Percentiles rank a stretch among this genome's conserved stretches.
These are phyloP conservation scores for Coremacera marginata DNA, from an alignment of 2,888 invertebrate genomes.

Conservation along the genomic window DNA sequence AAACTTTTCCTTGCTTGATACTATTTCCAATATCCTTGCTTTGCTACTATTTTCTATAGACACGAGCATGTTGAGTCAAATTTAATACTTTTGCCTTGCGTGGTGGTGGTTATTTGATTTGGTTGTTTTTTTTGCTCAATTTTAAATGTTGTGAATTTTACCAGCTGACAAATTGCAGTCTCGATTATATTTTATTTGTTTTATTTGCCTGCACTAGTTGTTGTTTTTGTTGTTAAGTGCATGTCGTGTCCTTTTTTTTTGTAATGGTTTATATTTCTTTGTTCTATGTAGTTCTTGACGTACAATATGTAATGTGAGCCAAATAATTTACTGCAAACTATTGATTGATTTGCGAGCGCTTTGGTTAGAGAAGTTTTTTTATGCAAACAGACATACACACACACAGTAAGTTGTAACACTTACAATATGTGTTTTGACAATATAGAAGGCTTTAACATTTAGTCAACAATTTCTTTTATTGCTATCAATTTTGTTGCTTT, in stretches of 20 bases:
- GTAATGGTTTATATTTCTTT: neutral
- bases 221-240: neutral
- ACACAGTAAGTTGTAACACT: no score
- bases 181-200: neutral
- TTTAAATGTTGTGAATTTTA: slow-evolving; percentile 9
- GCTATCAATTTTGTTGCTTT: no score
- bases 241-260: neutral
- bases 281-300: neutral
- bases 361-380: no score
- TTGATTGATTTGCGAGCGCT: neutral
- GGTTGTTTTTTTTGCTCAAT: neutral
- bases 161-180: slow-evolving; percentile 15
- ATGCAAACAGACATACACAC: no score
- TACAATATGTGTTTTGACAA: no score
- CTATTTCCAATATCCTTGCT: no score
- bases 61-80: neutral
- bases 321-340: neutral
- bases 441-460: neutral
- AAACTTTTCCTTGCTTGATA: no score
- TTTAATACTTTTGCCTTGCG: neutral
- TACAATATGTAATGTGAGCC: neutral
- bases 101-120: neutral
- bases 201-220: neutral
- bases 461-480: no score
- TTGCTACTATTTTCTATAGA: no score